These are phyloP conservation scores for Ictidomys tridecemlineatus DNA, from an alignment of 2,113 vertebrate genomes.

Conservation along the genomic window DNA sequence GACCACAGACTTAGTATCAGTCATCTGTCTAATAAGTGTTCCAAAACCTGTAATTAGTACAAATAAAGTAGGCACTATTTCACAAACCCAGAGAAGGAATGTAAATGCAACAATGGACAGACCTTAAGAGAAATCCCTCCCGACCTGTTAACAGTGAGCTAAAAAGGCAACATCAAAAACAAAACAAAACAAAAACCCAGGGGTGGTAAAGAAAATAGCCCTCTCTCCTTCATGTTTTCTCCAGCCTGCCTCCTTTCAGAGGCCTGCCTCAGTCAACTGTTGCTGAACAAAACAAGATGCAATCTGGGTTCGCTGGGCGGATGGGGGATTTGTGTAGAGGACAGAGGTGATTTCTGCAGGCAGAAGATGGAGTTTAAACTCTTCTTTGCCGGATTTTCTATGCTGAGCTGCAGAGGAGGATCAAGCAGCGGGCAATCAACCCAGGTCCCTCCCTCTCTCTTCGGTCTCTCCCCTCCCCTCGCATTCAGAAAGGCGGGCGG, in stretches of 20 bases:
- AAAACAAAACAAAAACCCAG: background rate
- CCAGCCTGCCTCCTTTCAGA: background rate
- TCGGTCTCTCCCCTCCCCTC: constrained; percentile 55
- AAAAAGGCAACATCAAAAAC: constrained; percentile 11
- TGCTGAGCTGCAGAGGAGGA: constrained; percentile 69
- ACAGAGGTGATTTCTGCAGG: constrained; percentile 70
- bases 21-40: constrained; percentile 82
- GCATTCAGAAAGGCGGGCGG: background rate
- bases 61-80: constrained; percentile 73
- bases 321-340: constrained; percentile 13
- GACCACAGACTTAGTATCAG: constrained; percentile 83
- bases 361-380: constrained; percentile 78
- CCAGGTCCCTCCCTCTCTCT: constrained; percentile 67
- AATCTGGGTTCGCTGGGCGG: background rate
- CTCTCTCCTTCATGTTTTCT: background rate
- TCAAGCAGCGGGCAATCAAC: constrained; percentile 68
- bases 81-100: constrained; percentile 42
- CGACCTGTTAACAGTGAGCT: background rate
- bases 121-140: constrained; percentile 42
- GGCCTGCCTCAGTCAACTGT: constrained; percentile 78
- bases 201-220: background rate
- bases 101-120: constrained; percentile 37
- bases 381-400: constrained; percentile 63
- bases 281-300: constrained; percentile 71
- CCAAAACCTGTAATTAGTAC: constrained; percentile 82